phyloP scores from a whole-genome alignment of 2,797 vertebrate species.

The Ciconia nigra region DNA sequence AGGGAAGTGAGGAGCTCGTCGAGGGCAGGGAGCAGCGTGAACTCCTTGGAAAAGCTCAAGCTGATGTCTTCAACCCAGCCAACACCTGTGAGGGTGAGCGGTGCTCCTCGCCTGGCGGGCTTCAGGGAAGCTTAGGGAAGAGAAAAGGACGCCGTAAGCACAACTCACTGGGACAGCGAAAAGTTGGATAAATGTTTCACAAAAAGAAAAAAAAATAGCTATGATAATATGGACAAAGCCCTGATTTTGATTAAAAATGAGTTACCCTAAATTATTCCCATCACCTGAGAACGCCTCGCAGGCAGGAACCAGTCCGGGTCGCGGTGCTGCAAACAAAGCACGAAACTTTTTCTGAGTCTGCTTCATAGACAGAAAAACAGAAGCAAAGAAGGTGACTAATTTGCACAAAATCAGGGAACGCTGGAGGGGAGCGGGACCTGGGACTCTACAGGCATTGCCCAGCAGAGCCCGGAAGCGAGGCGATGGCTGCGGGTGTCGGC shows the following conservation, averaged over 20 bases:
- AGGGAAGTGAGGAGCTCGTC: rapidly evolving
- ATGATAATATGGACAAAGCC: neutral
- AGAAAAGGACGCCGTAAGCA: too few relatives aligned
- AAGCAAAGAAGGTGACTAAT: neutral
- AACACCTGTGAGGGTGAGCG: rapidly evolving
- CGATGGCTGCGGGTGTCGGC: neutral
- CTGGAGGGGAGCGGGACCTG: neutral
- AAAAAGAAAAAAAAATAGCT: neutral
- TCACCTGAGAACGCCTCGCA: neutral
- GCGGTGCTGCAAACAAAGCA: neutral
- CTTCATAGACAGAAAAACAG: neutral
- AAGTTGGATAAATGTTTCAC: neutral
- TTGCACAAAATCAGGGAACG: neutral
- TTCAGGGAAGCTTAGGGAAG: neutral
- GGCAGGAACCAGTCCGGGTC: neutral
- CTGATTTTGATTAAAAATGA: neutral
- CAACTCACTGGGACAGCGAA: neutral
- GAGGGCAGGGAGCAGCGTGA: neutral
- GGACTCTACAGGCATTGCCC: neutral
- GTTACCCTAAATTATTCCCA: neutral
- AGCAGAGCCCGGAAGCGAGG: neutral
- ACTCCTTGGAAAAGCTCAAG: neutral
- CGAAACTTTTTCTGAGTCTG: neutral
- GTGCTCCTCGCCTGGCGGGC: too few relatives aligned
- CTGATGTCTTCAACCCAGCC: neutral